Evolutionary conservation across 37 sponge, comb jelly and placozoan genomes (phyloP), one percentile per base, ranked within the genome.

Genomic region (Chondrosia reniformis): DNA sequence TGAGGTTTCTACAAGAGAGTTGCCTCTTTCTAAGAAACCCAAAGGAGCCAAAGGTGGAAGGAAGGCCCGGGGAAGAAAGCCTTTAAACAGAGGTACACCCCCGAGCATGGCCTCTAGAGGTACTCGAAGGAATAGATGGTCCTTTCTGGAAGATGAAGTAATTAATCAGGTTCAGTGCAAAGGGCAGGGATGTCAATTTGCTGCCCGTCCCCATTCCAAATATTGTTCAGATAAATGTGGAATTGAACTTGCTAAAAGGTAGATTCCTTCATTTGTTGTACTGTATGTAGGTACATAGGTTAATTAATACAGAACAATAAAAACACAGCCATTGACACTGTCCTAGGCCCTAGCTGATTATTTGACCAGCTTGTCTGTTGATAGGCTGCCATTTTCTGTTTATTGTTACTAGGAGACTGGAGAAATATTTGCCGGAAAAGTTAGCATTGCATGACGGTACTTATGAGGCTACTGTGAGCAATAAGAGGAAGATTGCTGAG

Each of bases 191-290:
- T 97, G 98, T 75, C 71, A 80, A 34, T 83, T 79, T 56, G 84
- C 90, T 22, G 86, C 98, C 0, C 79, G 95, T 37, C 91, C 81
- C 24, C 74, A 85, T 43, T 97, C 98, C 66, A 95, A 92, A 65
- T 97, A 97, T 76, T 97, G 98, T 67, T 79, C 83, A 62, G 95
- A 97, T 34, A 93, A 94, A 79, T 97, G 98, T 80, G 98, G 98
- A 19, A 63, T 94, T 24, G 52, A 84, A 36, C 89, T 97, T 28
- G 98, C 98, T 25, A 81, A 77, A 24, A 84, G 64, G 86, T 83
- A 54, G 15, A 15, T 49, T 19, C 52, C 15, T 10, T 49, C 15
- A 10, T 49, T 19, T 15, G 15, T 15, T 49, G 52, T 49, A 49
- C 52, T 49, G 52, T 49, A 49, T 49, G 10, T 49, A 49, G 10